Evolutionary conservation across 2,888 invertebrate species (phyloP).

Genomic region (Spodoptera littoralis): DNA sequence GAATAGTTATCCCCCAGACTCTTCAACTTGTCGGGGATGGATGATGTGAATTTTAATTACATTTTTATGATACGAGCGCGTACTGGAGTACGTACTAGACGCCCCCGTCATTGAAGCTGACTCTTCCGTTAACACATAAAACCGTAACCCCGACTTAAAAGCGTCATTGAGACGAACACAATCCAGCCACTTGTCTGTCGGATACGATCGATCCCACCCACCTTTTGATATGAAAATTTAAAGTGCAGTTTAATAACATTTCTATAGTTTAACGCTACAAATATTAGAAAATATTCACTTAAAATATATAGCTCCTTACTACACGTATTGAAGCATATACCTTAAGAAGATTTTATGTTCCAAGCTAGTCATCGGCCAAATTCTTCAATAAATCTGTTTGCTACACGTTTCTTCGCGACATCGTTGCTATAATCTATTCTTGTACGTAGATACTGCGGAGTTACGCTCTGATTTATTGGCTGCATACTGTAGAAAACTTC

Average conservation of each 20-base stretch:
- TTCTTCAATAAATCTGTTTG: conserved; percentile 46
- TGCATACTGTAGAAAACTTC: conserved; percentile 58
- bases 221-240: conserved; percentile 67
- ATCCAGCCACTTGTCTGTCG: conserved; percentile 61
- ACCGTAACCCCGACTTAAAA: conserved; percentile 74
- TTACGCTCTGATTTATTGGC: conserved; percentile 60
- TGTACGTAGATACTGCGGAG: conserved; percentile 28
- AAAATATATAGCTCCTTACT: conserved; percentile 29
- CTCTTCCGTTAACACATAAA: conserved; percentile 79
- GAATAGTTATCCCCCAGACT: conserved; percentile 75
- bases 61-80: conserved; percentile 85
- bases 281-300: conserved; percentile 40
- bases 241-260: conserved; percentile 56
- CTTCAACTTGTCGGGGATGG: conserved; percentile 68
- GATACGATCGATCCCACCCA: conserved; percentile 56
- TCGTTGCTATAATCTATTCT: conserved; percentile 39
- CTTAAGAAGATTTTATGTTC: conserved; percentile 41
- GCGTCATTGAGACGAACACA: conserved; percentile 69
- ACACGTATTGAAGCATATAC: conserved; percentile 29
- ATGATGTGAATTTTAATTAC: conserved; percentile 86
- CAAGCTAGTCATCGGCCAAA: conserved; percentile 36
- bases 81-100: conserved; percentile 82
- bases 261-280: conserved; percentile 46
- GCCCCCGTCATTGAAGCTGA: conserved; percentile 72
- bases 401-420: conserved; percentile 37